These are phyloP conservation scores for Lerista edwardsae DNA, from an alignment of 2,797 vertebrate genomes.

Conservation along the genomic window DNA sequence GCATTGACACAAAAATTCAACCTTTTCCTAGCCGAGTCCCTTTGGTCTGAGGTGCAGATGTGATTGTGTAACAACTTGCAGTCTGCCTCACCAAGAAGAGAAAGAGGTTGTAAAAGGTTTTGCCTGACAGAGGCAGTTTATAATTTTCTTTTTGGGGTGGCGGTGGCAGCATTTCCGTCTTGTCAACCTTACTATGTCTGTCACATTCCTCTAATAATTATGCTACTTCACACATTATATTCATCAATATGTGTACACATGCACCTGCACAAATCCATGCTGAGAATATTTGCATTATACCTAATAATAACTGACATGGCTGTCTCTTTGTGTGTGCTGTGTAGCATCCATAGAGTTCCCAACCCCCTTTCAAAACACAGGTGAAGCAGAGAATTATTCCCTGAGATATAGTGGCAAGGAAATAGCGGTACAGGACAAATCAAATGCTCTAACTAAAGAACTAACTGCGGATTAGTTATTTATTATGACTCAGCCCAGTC, in stretches of 20 bases:
- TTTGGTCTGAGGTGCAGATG: constrained; percentile 31
- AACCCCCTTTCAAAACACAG: neutral
- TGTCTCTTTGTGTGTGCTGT: constrained; percentile 9
- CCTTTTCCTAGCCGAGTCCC: constrained; percentile 32
- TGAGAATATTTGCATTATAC: constrained; percentile 29
- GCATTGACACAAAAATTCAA: constrained; percentile 31
- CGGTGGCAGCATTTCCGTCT: constrained; percentile 24
- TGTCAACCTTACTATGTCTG: constrained; percentile 16
- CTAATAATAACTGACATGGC: constrained; percentile 35
- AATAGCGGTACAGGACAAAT: neutral
- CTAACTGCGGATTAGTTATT: neutral
- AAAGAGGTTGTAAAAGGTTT: neutral
- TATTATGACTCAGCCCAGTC: neutral
- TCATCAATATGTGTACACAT: constrained; percentile 35
- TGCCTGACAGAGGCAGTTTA: neutral
- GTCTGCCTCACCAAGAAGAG: constrained; percentile 11
- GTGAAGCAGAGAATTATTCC: neutral
- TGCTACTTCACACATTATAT: constrained; percentile 29
- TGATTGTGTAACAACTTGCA: constrained; percentile 17
- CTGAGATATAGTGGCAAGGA: neutral
- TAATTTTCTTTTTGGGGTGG: neutral
- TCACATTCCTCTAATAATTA: constrained; percentile 38
- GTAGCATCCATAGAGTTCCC: neutral
- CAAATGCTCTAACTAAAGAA: neutral
- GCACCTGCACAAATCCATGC: constrained; percentile 20